Evolutionary conservation across 2,113 vertebrate species (phyloP).

Genomic region (Symphodus melops): DNA sequence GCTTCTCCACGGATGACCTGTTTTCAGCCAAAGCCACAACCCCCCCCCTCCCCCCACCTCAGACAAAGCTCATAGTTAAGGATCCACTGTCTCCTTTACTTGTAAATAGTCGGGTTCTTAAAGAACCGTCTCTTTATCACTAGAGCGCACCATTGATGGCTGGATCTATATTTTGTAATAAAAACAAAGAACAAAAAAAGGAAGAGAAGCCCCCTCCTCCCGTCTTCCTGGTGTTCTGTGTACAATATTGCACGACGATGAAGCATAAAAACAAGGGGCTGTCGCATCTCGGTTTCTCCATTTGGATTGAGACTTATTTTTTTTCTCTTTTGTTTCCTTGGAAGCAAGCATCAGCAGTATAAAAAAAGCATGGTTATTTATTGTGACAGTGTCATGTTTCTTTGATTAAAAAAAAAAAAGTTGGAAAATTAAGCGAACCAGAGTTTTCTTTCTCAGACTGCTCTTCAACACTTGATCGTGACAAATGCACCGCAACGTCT

Average conservation of each 20-base stretch:
- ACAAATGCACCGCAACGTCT: conserved; percentile 79
- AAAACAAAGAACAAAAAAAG: conserved; percentile 62
- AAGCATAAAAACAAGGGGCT: conserved; percentile 57
- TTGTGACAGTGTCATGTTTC: conserved; percentile 86
- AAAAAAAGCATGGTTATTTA: conserved; percentile 86
- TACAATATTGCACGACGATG: conserved; percentile 77
- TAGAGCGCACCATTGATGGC: conserved; percentile 72
- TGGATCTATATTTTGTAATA: conserved; percentile 77
- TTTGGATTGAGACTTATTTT: conserved; percentile 58
- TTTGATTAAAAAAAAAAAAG: conserved; percentile 84
- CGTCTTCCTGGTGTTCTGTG: conserved; percentile 70
- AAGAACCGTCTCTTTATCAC: conserved; percentile 74
- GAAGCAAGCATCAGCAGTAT: conserved; percentile 69
- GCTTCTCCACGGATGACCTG: neutral
- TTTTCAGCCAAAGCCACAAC: conserved; percentile 21
- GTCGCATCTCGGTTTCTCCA: conserved; percentile 66
- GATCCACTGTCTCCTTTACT: conserved; percentile 21
- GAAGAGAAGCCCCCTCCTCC: conserved; percentile 7
- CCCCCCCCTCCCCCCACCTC: neutral
- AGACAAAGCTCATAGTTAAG: conserved; percentile 16
- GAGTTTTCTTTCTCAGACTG: neutral
- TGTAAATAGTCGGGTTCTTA: conserved; percentile 73
- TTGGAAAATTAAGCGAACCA: conserved; percentile 23
- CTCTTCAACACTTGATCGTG: neutral
- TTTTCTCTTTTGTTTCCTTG: conserved; percentile 48